These are phyloP conservation scores for Nerophis lumbriciformis DNA, from an alignment of 2,113 vertebrate species.

Conservation along the genomic window DNA sequence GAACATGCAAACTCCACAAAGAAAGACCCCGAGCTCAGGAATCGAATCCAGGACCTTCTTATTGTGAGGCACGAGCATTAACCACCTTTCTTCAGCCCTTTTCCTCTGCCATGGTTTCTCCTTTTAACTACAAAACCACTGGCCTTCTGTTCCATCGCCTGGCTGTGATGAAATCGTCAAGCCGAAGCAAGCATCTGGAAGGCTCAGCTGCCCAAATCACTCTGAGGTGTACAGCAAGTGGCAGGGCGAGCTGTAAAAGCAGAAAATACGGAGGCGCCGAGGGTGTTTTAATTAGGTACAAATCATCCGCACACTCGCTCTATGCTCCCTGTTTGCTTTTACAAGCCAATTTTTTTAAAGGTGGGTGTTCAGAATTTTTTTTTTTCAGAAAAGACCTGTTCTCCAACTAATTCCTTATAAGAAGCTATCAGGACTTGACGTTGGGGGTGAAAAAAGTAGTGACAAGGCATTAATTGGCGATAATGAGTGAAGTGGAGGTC, in stretches of 20 bases:
- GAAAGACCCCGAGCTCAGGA: too few species aligned
- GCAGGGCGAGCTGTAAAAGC: background rate
- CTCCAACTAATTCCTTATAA: background rate
- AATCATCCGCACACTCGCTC: background rate
- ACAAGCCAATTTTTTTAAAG: background rate
- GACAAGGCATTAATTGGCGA: background rate
- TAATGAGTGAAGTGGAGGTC: background rate
- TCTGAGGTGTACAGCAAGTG: background rate
- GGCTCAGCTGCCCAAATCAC: conserved; percentile 7
- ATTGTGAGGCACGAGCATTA: too few species aligned
- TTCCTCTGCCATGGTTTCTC: too few species aligned
- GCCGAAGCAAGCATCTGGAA: conserved; percentile 20
- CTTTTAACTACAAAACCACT: too few species aligned
- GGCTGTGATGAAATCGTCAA: background rate
- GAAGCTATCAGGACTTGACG: background rate
- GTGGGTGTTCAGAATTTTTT: background rate
- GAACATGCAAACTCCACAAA: too few species aligned
- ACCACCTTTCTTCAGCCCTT: too few species aligned
- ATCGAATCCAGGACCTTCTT: too few species aligned
- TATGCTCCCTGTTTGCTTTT: background rate
- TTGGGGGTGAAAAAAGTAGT: background rate
- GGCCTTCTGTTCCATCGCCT: conserved; percentile 7
- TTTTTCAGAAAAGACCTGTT: background rate
- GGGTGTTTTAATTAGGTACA: conserved; percentile 11
- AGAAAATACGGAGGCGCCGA: background rate